These are phyloP conservation scores for Toxonevra muliebris DNA, from an alignment of 2,888 invertebrate genomes.

Conservation along the genomic window DNA sequence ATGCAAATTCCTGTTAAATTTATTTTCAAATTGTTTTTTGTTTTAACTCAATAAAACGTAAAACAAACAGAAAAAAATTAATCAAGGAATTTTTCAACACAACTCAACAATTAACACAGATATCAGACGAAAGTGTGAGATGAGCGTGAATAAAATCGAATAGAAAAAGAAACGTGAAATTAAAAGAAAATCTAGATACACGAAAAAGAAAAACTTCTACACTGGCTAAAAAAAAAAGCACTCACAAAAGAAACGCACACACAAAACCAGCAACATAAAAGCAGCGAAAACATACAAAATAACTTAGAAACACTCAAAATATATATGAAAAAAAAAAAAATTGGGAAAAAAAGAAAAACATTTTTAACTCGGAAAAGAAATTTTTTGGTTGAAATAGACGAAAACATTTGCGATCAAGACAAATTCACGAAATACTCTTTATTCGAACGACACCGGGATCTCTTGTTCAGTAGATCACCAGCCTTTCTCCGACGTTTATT, in stretches of 20 bases:
- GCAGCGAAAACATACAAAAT: conserved; percentile 31
- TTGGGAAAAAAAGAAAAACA: conserved; percentile 8
- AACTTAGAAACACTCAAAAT: conserved; percentile 27
- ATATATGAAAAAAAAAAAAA: conserved; percentile 8
- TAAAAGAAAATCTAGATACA: conserved; percentile 33
- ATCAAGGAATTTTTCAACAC: conserved; percentile 11
- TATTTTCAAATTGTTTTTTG: conserved; percentile 1
- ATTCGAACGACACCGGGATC: conserved; percentile 67
- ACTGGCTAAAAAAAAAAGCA: neutral
- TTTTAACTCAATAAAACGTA: conserved; percentile 36
- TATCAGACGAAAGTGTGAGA: conserved; percentile 41
- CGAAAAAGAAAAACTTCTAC: conserved; percentile 29
- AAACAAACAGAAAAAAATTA: conserved; percentile 44
- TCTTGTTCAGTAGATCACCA: conserved; percentile 68
- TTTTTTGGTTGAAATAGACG: conserved; percentile 50
- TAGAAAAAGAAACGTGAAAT: conserved; percentile 35
- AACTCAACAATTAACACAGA: conserved; percentile 58
- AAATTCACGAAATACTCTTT: conserved; percentile 65
- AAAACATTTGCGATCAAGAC: conserved; percentile 51
- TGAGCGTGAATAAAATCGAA: conserved; percentile 43
- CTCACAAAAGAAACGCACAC: no score
- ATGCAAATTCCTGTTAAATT: conserved; percentile 1
- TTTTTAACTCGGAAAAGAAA: conserved; percentile 25
- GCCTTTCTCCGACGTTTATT: conserved; percentile 67
- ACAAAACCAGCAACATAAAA: no score